Evolutionary conservation across 2,888 invertebrate genomes (phyloP), one percentile per base, ranked within the genome.

Genomic region (Eupithecia vulgata): DNA sequence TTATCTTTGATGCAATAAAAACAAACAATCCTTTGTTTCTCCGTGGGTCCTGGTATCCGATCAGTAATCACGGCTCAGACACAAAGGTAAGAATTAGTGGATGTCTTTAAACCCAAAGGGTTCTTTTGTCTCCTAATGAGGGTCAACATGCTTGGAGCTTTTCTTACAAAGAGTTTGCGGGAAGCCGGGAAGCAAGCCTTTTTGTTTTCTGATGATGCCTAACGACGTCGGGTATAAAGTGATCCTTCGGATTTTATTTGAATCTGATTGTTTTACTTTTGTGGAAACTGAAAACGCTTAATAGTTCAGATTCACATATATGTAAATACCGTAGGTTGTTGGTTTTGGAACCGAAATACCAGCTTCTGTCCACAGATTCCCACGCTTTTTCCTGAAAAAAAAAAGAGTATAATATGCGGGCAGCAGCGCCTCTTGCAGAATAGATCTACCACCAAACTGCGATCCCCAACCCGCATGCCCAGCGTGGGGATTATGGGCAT

Each of bases 81-180:
- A 80, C 76, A 83, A 82, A 84, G 82, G 79, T 79, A 78, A 77
- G 79, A 82, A 85, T 83, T 83, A 88, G 85, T 83, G 83, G 80
- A 80, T 83, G 84, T 84, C 83, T 85, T 83, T 81, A 83, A 82
- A 82, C 81, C 77, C 81, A 83, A 85, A 85, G 84, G 85, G 82
- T 83, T 82, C 81, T 83, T 86, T 88, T 87, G 84, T 84, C 71
- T 76, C 76, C 79, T 88, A 88, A 90, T 86, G 87, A 89, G 87
- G 88, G 87, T 87, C 85, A 88, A 86, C 80, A 71, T 75, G 69
- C 72, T 70, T 67, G 67, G 77, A 78, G 82, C 81, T 84, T 83
- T 82, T 81, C 82, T 86, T 81, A 82, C 85, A 86, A 85, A 83
- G 84, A 81, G 81, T 72, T 82, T 79, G 81, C 78, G 79, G 76